Evolutionary conservation across 2,888 invertebrate species (phyloP), one percentile per base, ranked within the genome.

Genomic region (Cheilosia variabilis): DNA sequence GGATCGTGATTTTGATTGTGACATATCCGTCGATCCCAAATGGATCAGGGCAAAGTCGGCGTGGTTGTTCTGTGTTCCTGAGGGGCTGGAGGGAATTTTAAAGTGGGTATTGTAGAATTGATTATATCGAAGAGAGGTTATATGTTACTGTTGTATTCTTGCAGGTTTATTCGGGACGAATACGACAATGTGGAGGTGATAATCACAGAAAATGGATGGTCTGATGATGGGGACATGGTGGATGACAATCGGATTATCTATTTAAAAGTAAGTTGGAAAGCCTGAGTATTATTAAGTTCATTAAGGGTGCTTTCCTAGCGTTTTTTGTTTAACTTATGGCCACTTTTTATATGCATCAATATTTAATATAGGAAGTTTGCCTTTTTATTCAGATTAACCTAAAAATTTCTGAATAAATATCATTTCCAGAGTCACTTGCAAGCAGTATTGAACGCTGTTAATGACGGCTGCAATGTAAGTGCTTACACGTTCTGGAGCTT

Each of bases 121-220:
- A 5, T 1, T 47, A 31, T 17, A 7, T 50, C 9, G 0, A 13
- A 7, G 10, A 22, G 37, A 37, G 13, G 4, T 13, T 22, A 0
- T 24, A 13, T 24, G 0, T 7, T 17, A 17, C 17, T 19, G 4
- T 93, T 41, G 4, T 15, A 34, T 50, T 19, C 17, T 22, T 15
- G 53, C 27, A 90, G 90, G 37, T 94, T 94, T 93, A 93, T 95
- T 19, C 94, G 93, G 86, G 90, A 93, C 0, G 92, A 92, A 34
- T 95, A 94, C 89, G 92, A 93, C 41, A 92, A 94, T 87, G 93
- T 93, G 0, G 92, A 92, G 58, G 93, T 95, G 7, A 90, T 94
- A 87, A 93, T 95, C 37, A 94, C 93, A 0, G 95, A 95, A 89
- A 95, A 94, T 88, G 95, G 95, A 1, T 94, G 93, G 89, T 93